A percentile compares a stretch with the other conserved stretches of the same genome.
phyloP scores from a whole-genome alignment of 2,888 invertebrate genomes.

The Endotricha flammealis region DNA sequence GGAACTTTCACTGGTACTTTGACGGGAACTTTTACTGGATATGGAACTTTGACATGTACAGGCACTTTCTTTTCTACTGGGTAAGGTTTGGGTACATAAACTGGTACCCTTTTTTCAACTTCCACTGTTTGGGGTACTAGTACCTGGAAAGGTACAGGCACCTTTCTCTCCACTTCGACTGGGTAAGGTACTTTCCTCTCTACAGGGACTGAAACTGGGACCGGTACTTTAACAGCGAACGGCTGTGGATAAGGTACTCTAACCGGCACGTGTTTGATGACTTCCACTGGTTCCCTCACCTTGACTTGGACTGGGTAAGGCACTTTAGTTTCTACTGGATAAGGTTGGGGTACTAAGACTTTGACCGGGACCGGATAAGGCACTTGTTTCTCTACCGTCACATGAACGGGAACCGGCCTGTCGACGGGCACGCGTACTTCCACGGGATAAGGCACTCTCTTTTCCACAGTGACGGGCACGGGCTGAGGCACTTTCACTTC shows the following conservation, averaged over 20 bases:
- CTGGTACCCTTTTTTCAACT: slow-evolving; percentile 60
- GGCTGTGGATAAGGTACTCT: slow-evolving; percentile 66
- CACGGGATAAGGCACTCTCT: slow-evolving; percentile 62
- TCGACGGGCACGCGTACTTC: slow-evolving; percentile 57
- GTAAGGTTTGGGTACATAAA: slow-evolving; percentile 29
- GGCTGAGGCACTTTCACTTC: slow-evolving; percentile 65
- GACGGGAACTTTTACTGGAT: slow-evolving; percentile 44
- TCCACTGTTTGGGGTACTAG: slow-evolving; percentile 49
- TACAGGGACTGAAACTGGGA: slow-evolving; percentile 68
- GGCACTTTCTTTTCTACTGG: slow-evolving; percentile 45
- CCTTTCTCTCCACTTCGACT: slow-evolving; percentile 67
- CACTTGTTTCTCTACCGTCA: slow-evolving; percentile 60
- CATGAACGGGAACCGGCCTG: slow-evolving; percentile 56
- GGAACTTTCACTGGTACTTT: slow-evolving; percentile 46
- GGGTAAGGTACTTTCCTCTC: slow-evolving; percentile 69
- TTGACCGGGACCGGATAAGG: slow-evolving; percentile 65
- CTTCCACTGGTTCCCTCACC: slow-evolving; percentile 60
- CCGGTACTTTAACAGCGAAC: slow-evolving; percentile 72
- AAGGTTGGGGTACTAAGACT: slow-evolving; percentile 64
- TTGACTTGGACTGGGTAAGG: slow-evolving; percentile 70
- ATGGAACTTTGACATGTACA: slow-evolving; percentile 52
- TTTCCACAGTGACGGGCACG: slow-evolving; percentile 55
- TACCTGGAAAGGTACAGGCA: slow-evolving; percentile 60
- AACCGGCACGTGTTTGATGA: slow-evolving; percentile 61
- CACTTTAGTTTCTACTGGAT: slow-evolving; percentile 77